phyloP scores from a whole-genome alignment of 2,888 invertebrate species.

The Heliconius ismenius region DNA sequence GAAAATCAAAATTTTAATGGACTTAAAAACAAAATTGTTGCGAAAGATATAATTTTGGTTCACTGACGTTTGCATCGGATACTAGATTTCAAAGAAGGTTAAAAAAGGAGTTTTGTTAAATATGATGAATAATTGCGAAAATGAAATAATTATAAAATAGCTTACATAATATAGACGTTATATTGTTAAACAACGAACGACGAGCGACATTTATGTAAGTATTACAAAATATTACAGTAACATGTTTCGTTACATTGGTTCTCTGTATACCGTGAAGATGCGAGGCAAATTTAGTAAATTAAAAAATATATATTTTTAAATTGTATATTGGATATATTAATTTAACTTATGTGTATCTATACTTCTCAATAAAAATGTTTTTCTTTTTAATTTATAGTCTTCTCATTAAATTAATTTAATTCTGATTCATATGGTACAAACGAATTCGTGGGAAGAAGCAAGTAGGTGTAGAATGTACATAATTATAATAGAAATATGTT shows the following conservation, averaged over 20 bases:
- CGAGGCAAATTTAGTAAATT: not conserved
- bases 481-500: slow-evolving; percentile 6
- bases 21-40: not conserved
- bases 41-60: not conserved
- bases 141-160: not conserved
- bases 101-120: not conserved
- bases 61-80: not conserved
- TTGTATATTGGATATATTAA: too few species aligned
- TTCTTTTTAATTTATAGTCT: too few species aligned
- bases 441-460: not conserved
- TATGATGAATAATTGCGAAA: not conserved
- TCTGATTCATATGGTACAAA: not conserved
- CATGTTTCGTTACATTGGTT: slow-evolving; percentile 5
- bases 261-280: not conserved
- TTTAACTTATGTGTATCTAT: not conserved
- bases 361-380: not conserved
- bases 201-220: slow-evolving; percentile 8
- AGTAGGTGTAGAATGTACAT: not conserved
- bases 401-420: not conserved
- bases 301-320: too few species aligned
- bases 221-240: not conserved
- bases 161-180: not conserved
- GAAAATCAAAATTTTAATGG: too few species aligned
- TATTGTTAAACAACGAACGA: not conserved
- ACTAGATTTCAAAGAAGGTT: not conserved